Conservation (phyloP, 2,113 vertebrate genomes). For the Sakesphorus luctuosus region DNA sequence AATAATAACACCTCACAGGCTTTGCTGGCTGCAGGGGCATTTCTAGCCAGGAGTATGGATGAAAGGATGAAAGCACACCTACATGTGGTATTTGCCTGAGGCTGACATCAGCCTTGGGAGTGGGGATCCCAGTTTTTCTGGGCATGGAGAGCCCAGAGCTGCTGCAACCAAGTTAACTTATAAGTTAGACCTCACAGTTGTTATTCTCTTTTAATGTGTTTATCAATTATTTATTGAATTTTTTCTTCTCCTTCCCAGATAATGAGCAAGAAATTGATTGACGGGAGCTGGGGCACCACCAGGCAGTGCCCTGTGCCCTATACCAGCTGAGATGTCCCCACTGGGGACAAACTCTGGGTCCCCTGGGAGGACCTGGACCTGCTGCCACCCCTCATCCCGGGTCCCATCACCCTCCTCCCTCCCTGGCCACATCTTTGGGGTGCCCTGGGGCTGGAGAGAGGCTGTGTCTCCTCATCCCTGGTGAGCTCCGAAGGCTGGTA, state of each 20-base stretch:
- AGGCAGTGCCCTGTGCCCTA: not conserved
- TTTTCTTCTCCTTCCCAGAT: not conserved
- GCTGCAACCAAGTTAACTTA: not conserved
- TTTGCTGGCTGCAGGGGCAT: not conserved
- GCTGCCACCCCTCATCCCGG: not conserved
- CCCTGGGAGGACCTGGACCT: not conserved
- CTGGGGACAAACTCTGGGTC: not conserved
- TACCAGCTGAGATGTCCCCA: not conserved
- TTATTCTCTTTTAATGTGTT: not conserved
- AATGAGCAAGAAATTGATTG: constrained; percentile 57
- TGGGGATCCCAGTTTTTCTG: not conserved
- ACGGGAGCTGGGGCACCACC: not conserved
- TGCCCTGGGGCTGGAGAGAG: not conserved
- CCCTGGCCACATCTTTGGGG: not conserved
- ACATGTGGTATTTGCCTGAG: not conserved
- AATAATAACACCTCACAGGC: not conserved
- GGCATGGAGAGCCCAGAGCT: not conserved
- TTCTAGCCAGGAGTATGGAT: not conserved
- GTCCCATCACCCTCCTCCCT: not conserved
- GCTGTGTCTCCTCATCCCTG: not conserved
- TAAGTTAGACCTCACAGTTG: not conserved
- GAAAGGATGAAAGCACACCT: not conserved
- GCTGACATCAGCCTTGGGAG: not conserved
- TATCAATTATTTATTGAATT: not conserved
- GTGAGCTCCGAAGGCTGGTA: rapidly evolving